These are phyloP conservation scores for Rostratula benghalensis DNA, from an alignment of 2,113 vertebrate species.

Conservation along the genomic window DNA sequence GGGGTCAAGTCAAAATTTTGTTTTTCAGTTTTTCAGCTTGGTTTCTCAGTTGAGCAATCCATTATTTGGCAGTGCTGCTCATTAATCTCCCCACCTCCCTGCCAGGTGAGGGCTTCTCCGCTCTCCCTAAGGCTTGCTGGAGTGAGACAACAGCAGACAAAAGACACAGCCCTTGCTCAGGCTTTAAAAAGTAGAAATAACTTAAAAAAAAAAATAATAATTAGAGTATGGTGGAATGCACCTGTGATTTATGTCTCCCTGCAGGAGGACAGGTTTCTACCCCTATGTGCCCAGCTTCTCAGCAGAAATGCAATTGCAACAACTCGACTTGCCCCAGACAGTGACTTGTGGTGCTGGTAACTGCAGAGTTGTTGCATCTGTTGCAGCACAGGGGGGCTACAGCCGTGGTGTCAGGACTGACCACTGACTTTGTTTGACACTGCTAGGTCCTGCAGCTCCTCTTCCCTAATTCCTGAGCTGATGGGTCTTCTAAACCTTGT, in stretches of 20 bases:
- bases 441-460: neutral
- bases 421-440: neutral
- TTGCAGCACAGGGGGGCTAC: neutral
- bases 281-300: neutral
- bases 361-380: neutral
- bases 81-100: too few relatives aligned
- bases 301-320: neutral
- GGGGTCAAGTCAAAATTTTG: too few relatives aligned
- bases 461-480: neutral
- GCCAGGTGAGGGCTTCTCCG: neutral
- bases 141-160: neutral
- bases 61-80: too few relatives aligned
- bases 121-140: neutral
- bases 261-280: neutral
- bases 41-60: too few relatives aligned
- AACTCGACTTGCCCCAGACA: neutral
- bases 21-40: too few relatives aligned
- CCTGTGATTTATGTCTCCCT: neutral
- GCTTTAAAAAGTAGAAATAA: neutral
- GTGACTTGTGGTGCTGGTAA: neutral
- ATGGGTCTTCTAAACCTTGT: neutral
- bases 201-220: neutral
- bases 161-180: neutral
- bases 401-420: neutral
- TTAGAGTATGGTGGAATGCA: neutral